phyloP scores from a whole-genome alignment of 2,113 vertebrate species.

The Paramormyrops kingsleyae region DNA sequence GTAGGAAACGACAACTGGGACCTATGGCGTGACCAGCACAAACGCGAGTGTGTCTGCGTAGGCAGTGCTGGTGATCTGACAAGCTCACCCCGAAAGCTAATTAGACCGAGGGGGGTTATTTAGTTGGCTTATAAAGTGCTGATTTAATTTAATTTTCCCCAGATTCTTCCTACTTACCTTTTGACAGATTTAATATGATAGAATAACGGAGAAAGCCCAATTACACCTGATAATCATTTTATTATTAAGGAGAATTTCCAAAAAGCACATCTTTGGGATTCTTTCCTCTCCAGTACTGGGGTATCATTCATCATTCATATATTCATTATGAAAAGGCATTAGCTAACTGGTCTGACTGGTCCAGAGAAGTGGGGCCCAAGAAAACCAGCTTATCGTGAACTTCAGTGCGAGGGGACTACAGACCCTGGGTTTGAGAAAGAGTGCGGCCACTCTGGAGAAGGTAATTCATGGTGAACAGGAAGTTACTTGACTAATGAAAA shows the following conservation, averaged over 20 bases:
- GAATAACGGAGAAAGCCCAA: background rate
- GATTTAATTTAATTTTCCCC: background rate
- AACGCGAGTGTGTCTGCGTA: background rate
- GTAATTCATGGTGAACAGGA: no score
- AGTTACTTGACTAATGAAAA: background rate
- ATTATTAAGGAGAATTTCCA: background rate
- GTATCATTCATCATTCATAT: background rate
- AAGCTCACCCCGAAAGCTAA: background rate
- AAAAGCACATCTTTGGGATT: background rate
- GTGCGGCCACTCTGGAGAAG: no score
- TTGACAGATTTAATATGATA: background rate
- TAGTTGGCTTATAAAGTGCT: background rate
- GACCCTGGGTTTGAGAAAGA: no score
- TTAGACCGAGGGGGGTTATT: background rate
- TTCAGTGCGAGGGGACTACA: no score
- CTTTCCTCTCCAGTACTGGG: background rate
- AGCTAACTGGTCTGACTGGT: background rate
- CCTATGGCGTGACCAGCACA: background rate
- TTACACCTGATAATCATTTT: background rate
- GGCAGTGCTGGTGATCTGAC: background rate
- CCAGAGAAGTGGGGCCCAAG: background rate
- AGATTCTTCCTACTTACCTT: background rate
- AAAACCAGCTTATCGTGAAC: background rate
- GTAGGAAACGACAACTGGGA: background rate
- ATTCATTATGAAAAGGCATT: background rate